Conservation (phyloP, 2,113 vertebrate species). For the Gambusia holbrooki region DNA sequence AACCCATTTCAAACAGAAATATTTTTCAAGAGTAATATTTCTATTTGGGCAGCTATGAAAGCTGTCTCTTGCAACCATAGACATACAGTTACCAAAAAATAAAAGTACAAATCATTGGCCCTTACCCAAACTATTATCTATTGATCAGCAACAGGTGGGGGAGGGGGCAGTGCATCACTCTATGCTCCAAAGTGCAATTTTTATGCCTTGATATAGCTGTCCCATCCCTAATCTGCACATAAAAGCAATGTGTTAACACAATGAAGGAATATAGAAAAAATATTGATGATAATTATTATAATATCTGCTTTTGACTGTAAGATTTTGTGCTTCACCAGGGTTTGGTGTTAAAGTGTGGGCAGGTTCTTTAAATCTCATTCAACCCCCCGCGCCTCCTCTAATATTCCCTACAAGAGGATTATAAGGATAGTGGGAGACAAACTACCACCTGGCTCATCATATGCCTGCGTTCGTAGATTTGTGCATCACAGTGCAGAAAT, state of each 20-base stretch:
- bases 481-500: not conserved
- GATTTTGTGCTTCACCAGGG: not conserved
- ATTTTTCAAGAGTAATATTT: no score
- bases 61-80: no score
- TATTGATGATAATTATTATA: not conserved
- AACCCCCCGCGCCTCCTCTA: conserved; percentile 50
- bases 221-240: not conserved
- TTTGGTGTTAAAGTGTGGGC: conserved; percentile 5
- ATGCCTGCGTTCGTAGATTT: not conserved
- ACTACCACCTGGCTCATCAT: conserved; percentile 58
- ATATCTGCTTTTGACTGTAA: not conserved
- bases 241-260: no score
- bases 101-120: no score
- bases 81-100: no score
- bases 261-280: not conserved
- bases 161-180: not conserved
- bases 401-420: conserved; percentile 69
- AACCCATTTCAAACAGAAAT: no score
- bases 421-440: conserved; percentile 39
- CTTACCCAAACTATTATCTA: no score
- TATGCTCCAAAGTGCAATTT: not conserved
- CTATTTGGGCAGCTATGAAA: no score
- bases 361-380: conserved; percentile 62
- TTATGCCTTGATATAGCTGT: not conserved
- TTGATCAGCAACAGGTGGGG: not conserved